Percentiles rank a stretch among this genome's conserved stretches.
Evolutionary conservation across 2,113 vertebrate species (phyloP).

Genomic region (Hypocryptadius cinnamomeus): DNA sequence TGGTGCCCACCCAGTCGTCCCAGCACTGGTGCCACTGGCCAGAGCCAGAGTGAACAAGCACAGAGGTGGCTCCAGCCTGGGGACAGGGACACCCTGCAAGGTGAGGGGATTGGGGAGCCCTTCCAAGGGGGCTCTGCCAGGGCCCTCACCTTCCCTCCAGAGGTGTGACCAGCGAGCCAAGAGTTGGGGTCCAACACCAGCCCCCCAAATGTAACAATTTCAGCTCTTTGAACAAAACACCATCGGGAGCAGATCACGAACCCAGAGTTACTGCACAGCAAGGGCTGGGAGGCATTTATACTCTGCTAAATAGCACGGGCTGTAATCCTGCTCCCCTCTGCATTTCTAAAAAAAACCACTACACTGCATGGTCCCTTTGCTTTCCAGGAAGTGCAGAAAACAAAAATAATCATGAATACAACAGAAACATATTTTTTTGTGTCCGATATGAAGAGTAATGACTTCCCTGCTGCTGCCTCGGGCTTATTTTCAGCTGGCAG

Average conservation of each 20-base stretch:
- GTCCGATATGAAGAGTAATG: neutral
- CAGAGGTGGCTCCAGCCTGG: neutral
- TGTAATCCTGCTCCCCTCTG: neutral
- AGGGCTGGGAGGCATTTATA: neutral
- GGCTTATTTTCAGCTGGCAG: neutral
- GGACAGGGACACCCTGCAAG: neutral
- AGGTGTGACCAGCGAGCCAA: too few relatives aligned
- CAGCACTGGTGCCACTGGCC: neutral
- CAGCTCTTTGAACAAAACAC: neutral
- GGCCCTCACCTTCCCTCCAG: neutral
- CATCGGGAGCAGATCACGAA: rapidly evolving
- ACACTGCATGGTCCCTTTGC: neutral
- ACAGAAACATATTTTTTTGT: neutral
- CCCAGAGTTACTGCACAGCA: neutral
- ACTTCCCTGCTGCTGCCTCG: neutral
- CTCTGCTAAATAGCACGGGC: neutral
- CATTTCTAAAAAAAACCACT: neutral
- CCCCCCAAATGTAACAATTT: rapidly evolving
- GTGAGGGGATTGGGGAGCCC: neutral
- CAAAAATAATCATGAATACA: neutral
- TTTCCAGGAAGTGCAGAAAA: neutral
- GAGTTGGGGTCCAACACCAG: neutral
- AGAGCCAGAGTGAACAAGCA: neutral
- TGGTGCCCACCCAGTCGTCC: neutral
- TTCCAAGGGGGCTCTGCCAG: neutral